phyloP scores from a whole-genome alignment of 2,113 vertebrate genomes.

The Pterocles gutturalis region DNA sequence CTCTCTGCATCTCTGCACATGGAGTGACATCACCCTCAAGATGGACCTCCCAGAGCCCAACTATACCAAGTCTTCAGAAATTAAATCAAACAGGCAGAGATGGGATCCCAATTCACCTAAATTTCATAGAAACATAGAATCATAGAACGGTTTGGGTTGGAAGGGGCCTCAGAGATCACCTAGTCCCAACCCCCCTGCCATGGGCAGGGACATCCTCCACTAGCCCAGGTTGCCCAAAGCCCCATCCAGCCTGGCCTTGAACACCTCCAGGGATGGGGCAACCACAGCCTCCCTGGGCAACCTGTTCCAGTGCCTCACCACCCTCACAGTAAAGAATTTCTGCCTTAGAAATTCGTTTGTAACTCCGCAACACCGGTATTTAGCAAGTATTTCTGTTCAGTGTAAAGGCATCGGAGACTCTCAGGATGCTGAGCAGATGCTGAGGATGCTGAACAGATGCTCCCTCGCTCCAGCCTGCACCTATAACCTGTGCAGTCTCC shows the following conservation, averaged over 20 bases:
- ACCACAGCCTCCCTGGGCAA: too few species aligned
- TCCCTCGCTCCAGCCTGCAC: neutral
- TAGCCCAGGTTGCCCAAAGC: too few species aligned
- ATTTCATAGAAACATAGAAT: too few species aligned
- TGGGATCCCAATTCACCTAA: neutral
- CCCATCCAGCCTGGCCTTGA: too few species aligned
- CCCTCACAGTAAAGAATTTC: too few species aligned
- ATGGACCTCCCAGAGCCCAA: neutral
- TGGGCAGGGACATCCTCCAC: too few species aligned
- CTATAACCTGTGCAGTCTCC: neutral
- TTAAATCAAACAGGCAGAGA: neutral
- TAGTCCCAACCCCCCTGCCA: too few species aligned
- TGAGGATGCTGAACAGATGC: neutral
- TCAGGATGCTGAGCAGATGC: neutral
- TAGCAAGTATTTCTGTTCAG: neutral
- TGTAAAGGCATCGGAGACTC: neutral
- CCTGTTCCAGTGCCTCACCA: too few species aligned
- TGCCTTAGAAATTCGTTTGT: neutral
- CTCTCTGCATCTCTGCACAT: neutral
- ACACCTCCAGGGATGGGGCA: too few species aligned
- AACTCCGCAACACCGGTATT: rapidly evolving
- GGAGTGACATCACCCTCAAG: neutral
- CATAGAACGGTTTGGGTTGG: too few species aligned
- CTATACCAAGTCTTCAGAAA: neutral
- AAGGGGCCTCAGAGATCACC: too few species aligned